These are phyloP conservation scores for Oncorhynchus tshawytscha DNA, from an alignment of 2,113 vertebrate species.

Conservation along the genomic window DNA sequence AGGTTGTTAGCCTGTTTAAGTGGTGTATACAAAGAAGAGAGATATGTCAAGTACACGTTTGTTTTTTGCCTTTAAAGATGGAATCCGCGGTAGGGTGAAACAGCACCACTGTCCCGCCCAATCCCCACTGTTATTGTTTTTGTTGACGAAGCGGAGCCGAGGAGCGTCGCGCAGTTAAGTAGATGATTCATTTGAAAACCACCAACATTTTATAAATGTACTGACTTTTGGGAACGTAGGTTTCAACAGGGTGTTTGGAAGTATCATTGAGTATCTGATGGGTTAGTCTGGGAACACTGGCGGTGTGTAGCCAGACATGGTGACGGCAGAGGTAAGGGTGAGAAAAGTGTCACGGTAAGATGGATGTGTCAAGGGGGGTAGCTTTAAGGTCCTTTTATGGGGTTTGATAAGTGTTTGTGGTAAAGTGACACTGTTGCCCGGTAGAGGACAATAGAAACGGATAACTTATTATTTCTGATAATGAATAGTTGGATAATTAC, in stretches of 20 bases:
- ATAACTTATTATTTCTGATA: not conserved
- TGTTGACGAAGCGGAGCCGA: too few relatives aligned
- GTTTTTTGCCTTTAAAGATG: too few relatives aligned
- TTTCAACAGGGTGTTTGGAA: not conserved
- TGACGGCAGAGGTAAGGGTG: not conserved
- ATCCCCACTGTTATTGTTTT: too few relatives aligned
- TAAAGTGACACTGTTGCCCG: not conserved
- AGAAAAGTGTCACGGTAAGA: conserved; percentile 10
- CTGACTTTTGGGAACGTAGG: not conserved
- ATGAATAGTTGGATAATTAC: not conserved
- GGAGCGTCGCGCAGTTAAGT: too few relatives aligned
- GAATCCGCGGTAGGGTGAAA: too few relatives aligned
- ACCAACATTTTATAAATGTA: too few relatives aligned
- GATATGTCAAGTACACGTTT: not conserved
- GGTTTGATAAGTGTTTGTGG: not conserved
- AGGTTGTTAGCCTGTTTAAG: conserved; percentile 1
- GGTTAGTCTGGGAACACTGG: not conserved
- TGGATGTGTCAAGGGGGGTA: conserved; percentile 24
- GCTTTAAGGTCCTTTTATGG: not conserved
- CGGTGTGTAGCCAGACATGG: not conserved
- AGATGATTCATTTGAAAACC: too few relatives aligned
- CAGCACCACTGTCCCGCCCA: too few relatives aligned
- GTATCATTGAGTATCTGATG: not conserved
- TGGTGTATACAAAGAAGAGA: not conserved
- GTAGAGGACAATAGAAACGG: not conserved